A percentile compares a stretch with the other conserved stretches of the same genome.
phyloP scores from a whole-genome alignment of 1,140 invertebrate species.

The Formica selysi region DNA sequence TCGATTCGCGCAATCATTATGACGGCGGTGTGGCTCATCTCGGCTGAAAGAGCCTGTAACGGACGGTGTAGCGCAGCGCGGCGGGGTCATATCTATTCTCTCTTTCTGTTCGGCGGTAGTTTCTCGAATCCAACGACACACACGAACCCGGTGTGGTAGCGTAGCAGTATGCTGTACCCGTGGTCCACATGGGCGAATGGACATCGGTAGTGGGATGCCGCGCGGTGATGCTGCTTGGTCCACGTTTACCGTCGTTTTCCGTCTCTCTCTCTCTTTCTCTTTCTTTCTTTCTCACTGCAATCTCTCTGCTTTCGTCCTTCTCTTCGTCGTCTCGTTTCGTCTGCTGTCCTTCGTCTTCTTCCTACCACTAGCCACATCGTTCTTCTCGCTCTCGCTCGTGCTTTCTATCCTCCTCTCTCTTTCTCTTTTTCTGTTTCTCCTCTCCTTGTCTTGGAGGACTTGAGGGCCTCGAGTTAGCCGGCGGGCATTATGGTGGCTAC shows the following conservation, averaged over 20 bases:
- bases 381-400: conserved; percentile 48
- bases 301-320: conserved; percentile 40
- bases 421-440: conserved; percentile 29
- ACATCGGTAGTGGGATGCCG: conserved; percentile 80
- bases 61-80: conserved; percentile 53
- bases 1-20: conserved; percentile 58
- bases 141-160: conserved; percentile 68
- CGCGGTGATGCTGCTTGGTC: conserved; percentile 70
- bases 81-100: conserved; percentile 21
- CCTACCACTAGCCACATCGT: not conserved
- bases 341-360: not conserved
- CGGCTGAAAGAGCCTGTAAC: conserved; percentile 66
- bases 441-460: conserved; percentile 63
- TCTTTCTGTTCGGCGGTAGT: conserved; percentile 37
- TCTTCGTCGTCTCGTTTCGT: conserved; percentile 61
- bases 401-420: conserved; percentile 46
- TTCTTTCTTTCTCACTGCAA: conserved; percentile 9
- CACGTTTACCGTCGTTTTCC: conserved; percentile 28
- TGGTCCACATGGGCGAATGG: conserved; percentile 72
- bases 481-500: conserved; percentile 83
- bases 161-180: conserved; percentile 70
- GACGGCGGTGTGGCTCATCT: conserved; percentile 42
- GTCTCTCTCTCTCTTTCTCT: conserved; percentile 48
- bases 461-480: conserved; percentile 78
- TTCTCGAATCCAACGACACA: conserved; percentile 35